phyloP scores from a whole-genome alignment of 2,113 vertebrate species.

The Tichodroma muraria region DNA sequence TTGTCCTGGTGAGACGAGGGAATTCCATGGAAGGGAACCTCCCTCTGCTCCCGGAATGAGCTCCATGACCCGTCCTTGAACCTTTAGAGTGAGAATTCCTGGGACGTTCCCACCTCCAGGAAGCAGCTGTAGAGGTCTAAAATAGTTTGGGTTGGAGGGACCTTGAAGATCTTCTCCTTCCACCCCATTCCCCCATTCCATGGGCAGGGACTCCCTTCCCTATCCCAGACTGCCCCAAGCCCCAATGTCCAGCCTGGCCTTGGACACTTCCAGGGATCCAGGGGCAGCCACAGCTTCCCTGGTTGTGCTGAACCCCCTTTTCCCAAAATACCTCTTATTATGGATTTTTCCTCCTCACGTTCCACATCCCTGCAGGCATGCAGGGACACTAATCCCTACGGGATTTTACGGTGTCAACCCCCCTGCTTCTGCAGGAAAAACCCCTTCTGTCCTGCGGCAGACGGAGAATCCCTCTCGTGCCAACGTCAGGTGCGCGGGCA shows the following conservation, averaged over 20 bases:
- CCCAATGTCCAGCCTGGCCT: too few species aligned
- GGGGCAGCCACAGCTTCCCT: neutral
- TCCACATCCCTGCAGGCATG: neutral
- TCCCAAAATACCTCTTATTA: neutral
- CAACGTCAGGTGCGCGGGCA: rapidly evolving
- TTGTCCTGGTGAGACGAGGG: neutral
- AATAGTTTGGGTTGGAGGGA: neutral
- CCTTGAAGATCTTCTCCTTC: neutral
- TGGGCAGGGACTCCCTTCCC: too few species aligned
- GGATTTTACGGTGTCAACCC: neutral
- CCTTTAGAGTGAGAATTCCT: neutral
- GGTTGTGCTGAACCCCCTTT: rapidly evolving
- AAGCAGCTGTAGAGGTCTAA: neutral
- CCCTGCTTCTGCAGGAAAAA: neutral
- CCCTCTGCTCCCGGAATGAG: too few species aligned
- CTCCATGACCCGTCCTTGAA: neutral
- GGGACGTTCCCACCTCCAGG: neutral
- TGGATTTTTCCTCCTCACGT: neutral
- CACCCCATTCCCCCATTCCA: neutral
- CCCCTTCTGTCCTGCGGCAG: neutral
- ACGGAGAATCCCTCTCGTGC: rapidly evolving
- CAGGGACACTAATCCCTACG: rapidly evolving
- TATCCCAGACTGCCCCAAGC: too few species aligned
- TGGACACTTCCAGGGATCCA: neutral
- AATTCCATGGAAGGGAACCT: neutral